Evolutionary conservation across 2,113 vertebrate species (phyloP), one percentile per base, ranked within the genome.

Genomic region (Polypterus senegalus): DNA sequence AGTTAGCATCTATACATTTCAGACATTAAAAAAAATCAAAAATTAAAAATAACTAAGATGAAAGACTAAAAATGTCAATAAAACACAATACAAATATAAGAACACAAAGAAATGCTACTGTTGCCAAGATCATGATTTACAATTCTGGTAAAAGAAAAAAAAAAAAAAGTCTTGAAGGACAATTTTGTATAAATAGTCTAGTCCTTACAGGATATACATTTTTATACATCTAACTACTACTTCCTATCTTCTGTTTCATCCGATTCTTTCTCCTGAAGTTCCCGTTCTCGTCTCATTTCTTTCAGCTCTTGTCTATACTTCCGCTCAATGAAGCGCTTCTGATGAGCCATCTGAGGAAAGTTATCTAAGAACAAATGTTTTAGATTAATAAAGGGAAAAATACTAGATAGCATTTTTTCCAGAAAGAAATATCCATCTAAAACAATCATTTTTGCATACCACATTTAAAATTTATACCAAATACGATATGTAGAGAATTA

Each of bases 291-390:
- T 79, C 95, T 92, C 94, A 98, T 89, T 90, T 98, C 95, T 87
- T 94, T 97, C 81, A 99, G 87, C 85, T 99, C 96, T 81, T 98
- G 95, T 64, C 94, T 79, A 86, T 99, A 99, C 73, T 99, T 98
- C 76, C 96, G 89, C 84, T 99, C 96, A 79, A 99, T 99, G 91
- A 99, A 99, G 74, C 96, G 95, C 79, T 99, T 99, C 92, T 99
- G 96, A 91, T 99, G 93, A 76, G 95, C 93, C 96, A 98, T 98
- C 91, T 99, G 96, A 75, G 96, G 96, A 80, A 99, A 99, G 89
- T 99, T 99, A 92, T 98, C 95, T 98, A 87, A 72, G 59, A 62
- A 86, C 63, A 86, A 73, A 83, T 62, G 80, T 78, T 77, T 83
- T 68, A 79, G 54, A 75, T 81, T 83, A 80, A 74, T 77, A 81